A percentile compares a stretch with the other conserved stretches of the same genome.
phyloP scores from a whole-genome alignment of 2,113 vertebrate species.

The Leptocoma aspasia region DNA sequence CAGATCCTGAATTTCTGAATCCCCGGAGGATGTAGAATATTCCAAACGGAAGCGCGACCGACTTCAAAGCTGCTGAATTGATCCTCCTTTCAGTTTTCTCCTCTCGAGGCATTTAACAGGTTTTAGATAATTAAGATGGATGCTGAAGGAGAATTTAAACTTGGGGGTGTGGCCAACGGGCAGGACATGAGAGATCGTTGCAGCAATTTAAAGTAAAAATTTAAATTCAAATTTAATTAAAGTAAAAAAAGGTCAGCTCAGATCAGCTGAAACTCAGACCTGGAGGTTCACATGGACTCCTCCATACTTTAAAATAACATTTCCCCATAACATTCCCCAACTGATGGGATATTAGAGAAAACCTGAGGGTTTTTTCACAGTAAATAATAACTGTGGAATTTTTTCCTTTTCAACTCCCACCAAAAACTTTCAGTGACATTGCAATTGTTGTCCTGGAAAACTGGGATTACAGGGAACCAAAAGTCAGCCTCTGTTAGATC shows the following conservation, averaged over 20 bases:
- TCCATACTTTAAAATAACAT: neutral
- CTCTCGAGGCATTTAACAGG: neutral
- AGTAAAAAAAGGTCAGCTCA: neutral
- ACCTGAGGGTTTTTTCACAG: neutral
- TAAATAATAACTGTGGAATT: neutral
- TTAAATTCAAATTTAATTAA: neutral
- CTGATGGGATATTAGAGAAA: neutral
- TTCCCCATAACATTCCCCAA: neutral
- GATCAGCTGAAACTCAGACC: neutral
- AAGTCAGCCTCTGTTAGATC: rapidly evolving
- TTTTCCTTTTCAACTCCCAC: neutral
- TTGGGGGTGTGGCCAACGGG: rapidly evolving
- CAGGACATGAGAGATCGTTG: rapidly evolving
- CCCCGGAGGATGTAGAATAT: rapidly evolving
- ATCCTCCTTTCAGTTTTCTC: neutral
- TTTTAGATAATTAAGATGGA: neutral
- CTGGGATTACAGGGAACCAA: neutral
- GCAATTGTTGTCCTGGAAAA: neutral
- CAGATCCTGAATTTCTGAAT: neutral
- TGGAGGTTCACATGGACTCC: neutral
- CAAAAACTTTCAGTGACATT: neutral
- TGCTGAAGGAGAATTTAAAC: neutral
- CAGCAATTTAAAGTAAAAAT: neutral
- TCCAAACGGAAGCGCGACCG: neutral
- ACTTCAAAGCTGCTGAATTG: neutral